A percentile compares a stretch with the other conserved stretches of the same genome.
These are phyloP conservation scores for Hycleus phaleratus DNA, from an alignment of 1,140 invertebrate genomes.

Conservation along the genomic window DNA sequence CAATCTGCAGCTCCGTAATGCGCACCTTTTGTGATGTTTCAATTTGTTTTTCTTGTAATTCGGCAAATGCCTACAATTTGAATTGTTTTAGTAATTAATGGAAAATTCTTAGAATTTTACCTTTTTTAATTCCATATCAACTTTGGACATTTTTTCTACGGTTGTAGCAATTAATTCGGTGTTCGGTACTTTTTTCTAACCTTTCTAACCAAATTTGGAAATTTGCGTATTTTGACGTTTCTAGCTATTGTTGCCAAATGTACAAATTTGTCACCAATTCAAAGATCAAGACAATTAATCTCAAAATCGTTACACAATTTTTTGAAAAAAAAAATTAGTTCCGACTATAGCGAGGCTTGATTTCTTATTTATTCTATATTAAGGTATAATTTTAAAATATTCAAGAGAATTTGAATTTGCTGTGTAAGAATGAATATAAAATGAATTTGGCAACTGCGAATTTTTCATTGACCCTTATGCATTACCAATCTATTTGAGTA, in stretches of 20 bases:
- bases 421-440: no score
- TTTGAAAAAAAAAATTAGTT: no score
- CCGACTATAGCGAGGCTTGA: no score
- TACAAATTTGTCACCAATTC: neutral
- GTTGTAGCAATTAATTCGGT: neutral
- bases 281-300: no score
- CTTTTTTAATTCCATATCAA: slow-evolving; percentile 40
- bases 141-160: slow-evolving; percentile 34
- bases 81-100: slow-evolving; percentile 1
- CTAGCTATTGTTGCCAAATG: neutral
- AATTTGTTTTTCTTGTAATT: slow-evolving; percentile 76
- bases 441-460: no score
- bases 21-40: slow-evolving; percentile 73
- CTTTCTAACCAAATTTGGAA: slow-evolving; percentile 12
- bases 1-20: slow-evolving; percentile 71
- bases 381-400: no score
- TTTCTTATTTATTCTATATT: no score
- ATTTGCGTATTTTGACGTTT: neutral
- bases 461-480: no score
- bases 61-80: slow-evolving; percentile 61
- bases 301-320: no score
- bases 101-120: slow-evolving; percentile 18
- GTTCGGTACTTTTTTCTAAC: neutral
- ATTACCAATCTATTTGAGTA: no score
- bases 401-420: no score